Percentiles rank a stretch among this genome's conserved stretches.
These are phyloP conservation scores for Oncopodura yosiiana DNA, from an alignment of 1,140 invertebrate genomes.

Conservation along the genomic window DNA sequence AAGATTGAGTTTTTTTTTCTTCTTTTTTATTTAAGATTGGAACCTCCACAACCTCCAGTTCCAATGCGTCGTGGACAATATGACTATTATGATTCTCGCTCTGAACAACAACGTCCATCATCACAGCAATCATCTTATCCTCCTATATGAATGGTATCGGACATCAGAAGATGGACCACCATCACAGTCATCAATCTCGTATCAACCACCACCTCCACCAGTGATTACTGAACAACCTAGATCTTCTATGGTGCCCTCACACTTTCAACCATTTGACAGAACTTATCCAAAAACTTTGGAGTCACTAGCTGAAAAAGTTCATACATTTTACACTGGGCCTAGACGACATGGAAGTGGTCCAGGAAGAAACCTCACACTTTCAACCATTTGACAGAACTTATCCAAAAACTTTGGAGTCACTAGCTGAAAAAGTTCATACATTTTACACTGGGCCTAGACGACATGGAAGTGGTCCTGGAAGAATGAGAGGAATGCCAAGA, in stretches of 20 bases:
- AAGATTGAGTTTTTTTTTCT: too few relatives aligned
- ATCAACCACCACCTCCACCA: constrained; percentile 58
- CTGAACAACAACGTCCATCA: constrained; percentile 33
- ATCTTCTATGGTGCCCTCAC: constrained; percentile 53
- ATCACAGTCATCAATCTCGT: constrained; percentile 28
- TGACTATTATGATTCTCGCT: constrained; percentile 34
- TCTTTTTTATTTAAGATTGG: constrained; percentile 16
- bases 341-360: too few relatives aligned
- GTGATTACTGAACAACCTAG: constrained; percentile 84
- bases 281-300: constrained; percentile 78
- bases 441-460: constrained; percentile 57
- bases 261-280: constrained; percentile 66
- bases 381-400: constrained; percentile 65
- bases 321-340: constrained; percentile 63
- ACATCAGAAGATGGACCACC: constrained; percentile 22
- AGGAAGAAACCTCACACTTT: constrained; percentile 53
- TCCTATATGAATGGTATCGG: constrained; percentile 32
- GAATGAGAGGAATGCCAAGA: constrained; percentile 54
- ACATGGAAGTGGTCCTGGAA: constrained; percentile 49
- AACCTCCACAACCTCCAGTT: constrained; percentile 30
- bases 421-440: constrained; percentile 80
- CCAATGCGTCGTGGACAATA: constrained; percentile 29
- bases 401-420: constrained; percentile 79
- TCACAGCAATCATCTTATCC: constrained; percentile 28
- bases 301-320: constrained; percentile 78